Conservation (phyloP, 2,113 vertebrate species). For the Mystacornis crossleyi region DNA sequence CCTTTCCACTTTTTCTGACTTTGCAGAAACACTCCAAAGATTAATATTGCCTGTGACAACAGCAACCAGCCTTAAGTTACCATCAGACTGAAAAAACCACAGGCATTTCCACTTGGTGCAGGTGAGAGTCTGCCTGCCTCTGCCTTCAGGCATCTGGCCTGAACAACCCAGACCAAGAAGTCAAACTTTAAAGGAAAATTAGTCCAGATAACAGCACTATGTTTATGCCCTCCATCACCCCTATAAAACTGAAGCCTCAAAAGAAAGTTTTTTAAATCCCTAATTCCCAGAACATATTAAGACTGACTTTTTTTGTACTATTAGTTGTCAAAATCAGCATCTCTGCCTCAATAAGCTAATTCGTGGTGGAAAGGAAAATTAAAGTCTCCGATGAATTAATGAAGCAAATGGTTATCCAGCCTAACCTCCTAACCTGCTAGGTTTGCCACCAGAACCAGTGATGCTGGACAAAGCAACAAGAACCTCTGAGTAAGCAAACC, state of each 20-base stretch:
- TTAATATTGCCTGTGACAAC: neutral
- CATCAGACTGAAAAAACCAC: neutral
- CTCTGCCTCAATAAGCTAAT: neutral
- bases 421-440: neutral
- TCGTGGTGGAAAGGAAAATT: neutral
- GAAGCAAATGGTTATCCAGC: neutral
- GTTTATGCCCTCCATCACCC: neutral
- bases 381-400: neutral
- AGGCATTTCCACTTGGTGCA: neutral
- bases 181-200: neutral
- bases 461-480: neutral
- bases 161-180: neutral
- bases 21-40: neutral
- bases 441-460: neutral
- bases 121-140: neutral
- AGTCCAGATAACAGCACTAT: neutral
- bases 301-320: neutral
- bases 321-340: neutral
- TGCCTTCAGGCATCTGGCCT: neutral
- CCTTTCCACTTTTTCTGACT: neutral
- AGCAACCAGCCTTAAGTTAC: neutral
- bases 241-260: neutral
- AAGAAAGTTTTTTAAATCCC: neutral
- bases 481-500: neutral
- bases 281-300: neutral